Percentiles rank a stretch among this genome's conserved stretches.
These are phyloP conservation scores for Gerris buenoi DNA, from an alignment of 1,140 invertebrate genomes.

Conservation along the genomic window DNA sequence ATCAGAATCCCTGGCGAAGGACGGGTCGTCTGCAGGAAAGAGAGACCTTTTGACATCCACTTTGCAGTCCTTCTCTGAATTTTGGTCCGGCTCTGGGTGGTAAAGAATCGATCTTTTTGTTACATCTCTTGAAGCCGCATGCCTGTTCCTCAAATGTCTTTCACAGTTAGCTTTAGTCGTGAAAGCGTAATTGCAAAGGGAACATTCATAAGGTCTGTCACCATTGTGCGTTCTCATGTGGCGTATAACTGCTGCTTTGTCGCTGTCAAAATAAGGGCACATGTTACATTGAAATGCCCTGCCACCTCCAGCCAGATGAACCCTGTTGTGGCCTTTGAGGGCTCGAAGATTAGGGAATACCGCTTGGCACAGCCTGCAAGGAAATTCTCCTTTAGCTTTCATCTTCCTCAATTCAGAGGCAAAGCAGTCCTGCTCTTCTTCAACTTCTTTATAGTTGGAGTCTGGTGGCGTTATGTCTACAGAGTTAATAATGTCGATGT, in stretches of 20 bases:
- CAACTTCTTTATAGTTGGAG: constrained; percentile 23
- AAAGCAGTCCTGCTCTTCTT: constrained; percentile 65
- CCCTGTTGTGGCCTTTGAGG: constrained; percentile 72
- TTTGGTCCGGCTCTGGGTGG: constrained; percentile 66
- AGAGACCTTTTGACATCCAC: constrained; percentile 18
- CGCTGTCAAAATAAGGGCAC: constrained; percentile 74
- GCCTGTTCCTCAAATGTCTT: constrained; percentile 74
- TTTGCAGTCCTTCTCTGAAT: constrained; percentile 43
- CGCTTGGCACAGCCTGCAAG: constrained; percentile 66
- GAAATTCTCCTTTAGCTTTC: constrained; percentile 74
- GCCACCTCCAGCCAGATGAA: constrained; percentile 38
- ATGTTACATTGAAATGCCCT: constrained; percentile 72
- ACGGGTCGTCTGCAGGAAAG: constrained; percentile 14
- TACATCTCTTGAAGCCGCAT: constrained; percentile 51
- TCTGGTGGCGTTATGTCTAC: constrained; percentile 21
- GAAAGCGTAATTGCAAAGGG: constrained; percentile 85
- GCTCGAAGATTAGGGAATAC: constrained; percentile 78
- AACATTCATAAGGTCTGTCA: constrained; percentile 84
- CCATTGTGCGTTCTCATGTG: constrained; percentile 89
- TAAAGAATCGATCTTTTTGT: constrained; percentile 75
- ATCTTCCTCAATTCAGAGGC: constrained; percentile 63
- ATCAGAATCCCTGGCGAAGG: constrained; percentile 24
- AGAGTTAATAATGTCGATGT: background rate
- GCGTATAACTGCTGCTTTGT: constrained; percentile 75
- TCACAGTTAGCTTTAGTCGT: constrained; percentile 89